Evolutionary conservation across 92 coral and sea anemone species (phyloP).

Genomic region (Chrysogorgia sp.): DNA sequence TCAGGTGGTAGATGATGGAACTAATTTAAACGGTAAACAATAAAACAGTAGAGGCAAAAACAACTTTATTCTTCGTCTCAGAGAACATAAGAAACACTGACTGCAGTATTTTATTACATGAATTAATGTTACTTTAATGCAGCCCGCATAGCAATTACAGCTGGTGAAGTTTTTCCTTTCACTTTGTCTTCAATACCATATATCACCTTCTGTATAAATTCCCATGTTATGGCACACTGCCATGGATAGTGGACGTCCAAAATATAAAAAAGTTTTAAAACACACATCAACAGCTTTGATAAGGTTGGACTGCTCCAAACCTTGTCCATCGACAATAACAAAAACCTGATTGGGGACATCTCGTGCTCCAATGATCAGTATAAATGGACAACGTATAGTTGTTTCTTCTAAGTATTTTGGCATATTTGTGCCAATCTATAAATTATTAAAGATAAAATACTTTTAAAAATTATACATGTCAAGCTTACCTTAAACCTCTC

Average conservation of each 20-base stretch:
- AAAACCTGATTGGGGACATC: slow-evolving; percentile 11
- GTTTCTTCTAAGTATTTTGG: background rate
- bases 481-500: background rate
- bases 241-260: too few relatives aligned
- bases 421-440: slow-evolving; percentile 7
- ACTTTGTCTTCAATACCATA: background rate
- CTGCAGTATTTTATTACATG: background rate
- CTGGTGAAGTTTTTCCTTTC: background rate
- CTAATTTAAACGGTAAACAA: background rate
- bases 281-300: slow-evolving; percentile 16
- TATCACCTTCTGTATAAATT: background rate
- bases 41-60: background rate
- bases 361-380: background rate
- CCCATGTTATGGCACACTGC: too few relatives aligned
- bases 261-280: background rate
- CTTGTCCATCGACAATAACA: too few relatives aligned
- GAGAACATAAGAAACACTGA: too few relatives aligned
- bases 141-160: background rate
- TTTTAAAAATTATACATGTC: background rate
- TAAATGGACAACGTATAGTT: background rate
- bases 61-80: background rate
- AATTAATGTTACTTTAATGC: background rate
- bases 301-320: too few relatives aligned
- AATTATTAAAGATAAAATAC: background rate
- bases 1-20: background rate